These are phyloP conservation scores for Platerodrilus igneus DNA, from an alignment of 2,888 invertebrate genomes.

Conservation along the genomic window DNA sequence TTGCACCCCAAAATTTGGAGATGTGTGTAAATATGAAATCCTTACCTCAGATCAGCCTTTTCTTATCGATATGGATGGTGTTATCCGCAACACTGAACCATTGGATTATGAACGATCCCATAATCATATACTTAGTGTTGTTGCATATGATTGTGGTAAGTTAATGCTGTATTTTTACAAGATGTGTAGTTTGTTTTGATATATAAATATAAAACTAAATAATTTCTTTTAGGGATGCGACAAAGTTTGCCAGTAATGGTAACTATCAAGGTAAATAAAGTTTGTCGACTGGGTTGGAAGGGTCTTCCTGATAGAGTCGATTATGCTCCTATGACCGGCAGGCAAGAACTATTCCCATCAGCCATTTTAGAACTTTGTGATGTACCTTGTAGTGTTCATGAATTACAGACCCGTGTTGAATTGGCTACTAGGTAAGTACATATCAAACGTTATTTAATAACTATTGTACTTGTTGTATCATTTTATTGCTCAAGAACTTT, in stretches of 20 bases:
- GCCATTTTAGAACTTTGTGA: slow-evolving; percentile 65
- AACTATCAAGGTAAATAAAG: slow-evolving; percentile 72
- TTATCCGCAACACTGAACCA: slow-evolving; percentile 90
- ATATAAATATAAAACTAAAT: too few relatives aligned
- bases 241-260: slow-evolving; percentile 92
- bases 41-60: slow-evolving; percentile 88
- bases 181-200: neutral
- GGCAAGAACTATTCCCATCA: slow-evolving; percentile 74
- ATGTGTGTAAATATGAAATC: slow-evolving; percentile 97
- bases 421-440: slow-evolving; percentile 44
- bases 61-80: slow-evolving; percentile 87
- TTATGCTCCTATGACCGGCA: slow-evolving; percentile 79
- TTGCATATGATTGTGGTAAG: slow-evolving; percentile 91
- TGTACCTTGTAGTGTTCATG: slow-evolving; percentile 54
- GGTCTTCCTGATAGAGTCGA: slow-evolving; percentile 80
- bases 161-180: slow-evolving; percentile 3
- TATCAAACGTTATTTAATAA: neutral
- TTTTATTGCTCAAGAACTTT: too few relatives aligned
- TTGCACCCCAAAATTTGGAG: slow-evolving; percentile 91
- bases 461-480: neutral
- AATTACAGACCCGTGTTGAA: slow-evolving; percentile 50
- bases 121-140: slow-evolving; percentile 94
- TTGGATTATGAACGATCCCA: slow-evolving; percentile 89
- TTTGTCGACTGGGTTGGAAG: slow-evolving; percentile 50
- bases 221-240: slow-evolving; percentile 58